Base-by-base conservation (phyloP, 2,797 vertebrate genomes). In the Toxotes lorentzi region DNA sequence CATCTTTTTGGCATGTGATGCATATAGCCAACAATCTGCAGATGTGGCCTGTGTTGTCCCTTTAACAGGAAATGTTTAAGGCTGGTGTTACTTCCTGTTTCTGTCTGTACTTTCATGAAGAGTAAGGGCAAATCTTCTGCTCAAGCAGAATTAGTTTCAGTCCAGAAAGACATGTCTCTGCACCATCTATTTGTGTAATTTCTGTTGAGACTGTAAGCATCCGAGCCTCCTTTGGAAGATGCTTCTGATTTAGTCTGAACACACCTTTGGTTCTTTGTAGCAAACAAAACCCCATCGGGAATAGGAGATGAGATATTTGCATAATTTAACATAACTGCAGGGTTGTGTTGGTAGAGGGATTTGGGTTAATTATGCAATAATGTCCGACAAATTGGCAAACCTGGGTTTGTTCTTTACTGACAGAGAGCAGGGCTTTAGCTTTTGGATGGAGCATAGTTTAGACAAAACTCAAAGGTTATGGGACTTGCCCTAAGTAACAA, bases 1-100 rank as follows among this genome's bases (percentile, higher is more conserved):
- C 78, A 82, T 79, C 65, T 79, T 54, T 43, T 78, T 53, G 63
- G 59, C 8, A 3, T n/a, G 24, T 53, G 59, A 76, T 68, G 57
- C 59, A 70, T 70, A 72, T 62, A 38, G 45, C 43, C 70, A 54
- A 40, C 24, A 54, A 70, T 57, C 70, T 11, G 35, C 43, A 54
- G 51, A 69, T 1, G 30, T 65, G 43, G 60, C 60, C 50, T 23
- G 50, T n/a, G 23, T 43, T 57, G 23, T 30, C 54, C 48, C 43
- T 38, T 21, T 47, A 35, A 50, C 19, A n/a, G 54, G 57, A 73
- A 41, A 40, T 58, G 23, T 67, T 73, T 10, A 48, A 54, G 67
- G 62, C 35, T 47, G 51, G 21, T 53, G 69, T 53, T 24, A 21
- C 45, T 41, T 51, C 50, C 41, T 10, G 6, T 63, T 73, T 59